Evolutionary conservation across 1,140 invertebrate species (phyloP).

Genomic region (Scaptomyza montana): DNA sequence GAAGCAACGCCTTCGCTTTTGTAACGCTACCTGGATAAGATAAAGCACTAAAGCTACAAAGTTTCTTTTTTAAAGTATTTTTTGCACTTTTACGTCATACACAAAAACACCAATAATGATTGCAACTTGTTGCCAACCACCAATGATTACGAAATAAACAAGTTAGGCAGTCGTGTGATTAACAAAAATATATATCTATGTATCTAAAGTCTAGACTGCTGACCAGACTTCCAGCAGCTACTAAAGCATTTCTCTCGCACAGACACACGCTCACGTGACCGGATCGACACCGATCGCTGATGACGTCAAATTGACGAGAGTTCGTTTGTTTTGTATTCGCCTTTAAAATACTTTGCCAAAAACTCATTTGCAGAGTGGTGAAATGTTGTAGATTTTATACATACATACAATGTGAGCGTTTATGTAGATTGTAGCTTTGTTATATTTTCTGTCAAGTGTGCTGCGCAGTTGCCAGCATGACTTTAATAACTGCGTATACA

Average conservation of each 20-base stretch:
- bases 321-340: conserved; percentile 14
- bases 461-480: conserved; percentile 46
- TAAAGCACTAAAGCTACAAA: conserved; percentile 28
- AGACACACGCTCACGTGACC: conserved; percentile 50
- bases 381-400: conserved; percentile 45
- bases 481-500: conserved; percentile 55
- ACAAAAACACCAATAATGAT: conserved; percentile 20
- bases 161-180: conserved; percentile 16
- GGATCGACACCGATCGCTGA: conserved; percentile 11
- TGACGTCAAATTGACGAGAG: conserved; percentile 65
- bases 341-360: conserved; percentile 59
- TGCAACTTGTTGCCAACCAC: conserved; percentile 61
- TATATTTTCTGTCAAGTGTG: conserved; percentile 4
- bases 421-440: conserved; percentile 10
- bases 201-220: conserved; percentile 36
- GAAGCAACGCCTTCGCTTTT: conserved; percentile 31
- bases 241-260: not conserved
- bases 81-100: conserved; percentile 54
- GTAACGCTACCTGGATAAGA: conserved; percentile 60
- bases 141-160: conserved; percentile 54
- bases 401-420: not conserved
- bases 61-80: not conserved
- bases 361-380: conserved; percentile 57
- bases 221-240: conserved; percentile 15
- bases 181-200: conserved; percentile 5